Base-by-base conservation (phyloP, 2,797 vertebrate genomes). In the Typhlichthys subterraneus region DNA sequence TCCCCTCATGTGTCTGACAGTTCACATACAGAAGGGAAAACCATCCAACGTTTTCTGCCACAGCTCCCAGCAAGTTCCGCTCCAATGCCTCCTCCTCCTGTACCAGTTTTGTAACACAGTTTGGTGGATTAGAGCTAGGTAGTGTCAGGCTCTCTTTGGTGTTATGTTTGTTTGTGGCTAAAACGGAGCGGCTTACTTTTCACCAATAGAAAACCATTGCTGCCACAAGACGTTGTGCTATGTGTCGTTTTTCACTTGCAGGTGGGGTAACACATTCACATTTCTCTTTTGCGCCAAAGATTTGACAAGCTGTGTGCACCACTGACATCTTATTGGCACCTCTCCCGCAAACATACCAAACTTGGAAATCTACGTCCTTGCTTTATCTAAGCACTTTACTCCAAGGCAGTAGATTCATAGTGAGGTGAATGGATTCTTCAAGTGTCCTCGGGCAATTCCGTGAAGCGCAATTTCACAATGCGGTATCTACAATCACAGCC, bases 391-490 rank as follows among this genome's bases (percentile, higher is more conserved):
- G 79, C 70, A 14, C 61, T 76, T 80, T 74, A 80, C 75, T 82
- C 33, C 23, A 8, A 38, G 7, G 33, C 5, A 5, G 7, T 38
- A 76, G 74, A 79, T 58, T 53, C 69, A 52, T 76, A 78, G 70
- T 70, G 56, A 57, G 57, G 72, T 51, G 61, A 77, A 75, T 76
- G 69, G 73, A 82, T 85, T 86, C 71, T 75, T 61, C 70, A 79
- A 75, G 78, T 23, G 23, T 23, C 23, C 23, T 23, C 23, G 23
- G 23, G 23, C 23, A 23, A 23, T 23, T 23, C 23, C 23, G 23
- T 81, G 70, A 73, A 75, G 81, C 78, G 85, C 88, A 91, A 92
- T 93, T 93, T 92, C 91, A 91, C 91, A 92, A 93, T 90, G 89
- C 77, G 81, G 89, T 91, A 90, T 84, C 79, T 90, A 80, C 84